A percentile compares a stretch with the other conserved stretches of the same genome.
Evolutionary conservation across 1,140 invertebrate species (phyloP).

Genomic region (Oncopeltus fasciatus): DNA sequence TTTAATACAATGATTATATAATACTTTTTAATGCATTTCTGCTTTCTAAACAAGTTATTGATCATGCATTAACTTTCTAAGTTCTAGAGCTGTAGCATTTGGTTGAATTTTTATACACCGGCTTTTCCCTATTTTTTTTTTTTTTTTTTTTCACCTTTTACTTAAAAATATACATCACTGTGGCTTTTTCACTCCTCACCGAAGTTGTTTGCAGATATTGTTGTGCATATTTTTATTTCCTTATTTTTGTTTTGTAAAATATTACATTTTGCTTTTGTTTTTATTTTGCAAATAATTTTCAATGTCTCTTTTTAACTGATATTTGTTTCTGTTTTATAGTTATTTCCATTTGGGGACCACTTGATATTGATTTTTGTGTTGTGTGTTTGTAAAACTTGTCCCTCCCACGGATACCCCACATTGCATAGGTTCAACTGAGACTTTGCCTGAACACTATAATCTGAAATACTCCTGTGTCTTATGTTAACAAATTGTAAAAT

Average conservation of each 20-base stretch:
- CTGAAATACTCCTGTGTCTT: neutral
- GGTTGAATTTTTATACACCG: no score
- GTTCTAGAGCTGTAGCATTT: no score
- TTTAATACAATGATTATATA: no score
- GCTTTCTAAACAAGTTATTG: no score
- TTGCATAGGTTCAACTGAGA: neutral
- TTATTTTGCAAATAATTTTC: neutral
- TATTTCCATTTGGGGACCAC: neutral
- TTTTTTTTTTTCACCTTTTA: no score
- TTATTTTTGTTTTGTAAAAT: neutral
- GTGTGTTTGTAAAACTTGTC: no score
- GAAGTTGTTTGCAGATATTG: neutral
- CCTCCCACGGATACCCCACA: neutral
- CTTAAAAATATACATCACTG: no score
- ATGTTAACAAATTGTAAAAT: constrained; percentile 2
- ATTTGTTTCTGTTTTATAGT: neutral
- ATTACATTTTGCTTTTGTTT: neutral
- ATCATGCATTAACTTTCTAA: no score
- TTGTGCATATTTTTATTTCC: neutral
- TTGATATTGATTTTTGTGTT: no score
- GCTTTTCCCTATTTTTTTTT: no score
- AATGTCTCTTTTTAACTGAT: neutral
- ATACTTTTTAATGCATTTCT: no score
- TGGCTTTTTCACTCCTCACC: neutral
- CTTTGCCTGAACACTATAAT: neutral